Percentiles rank a stretch among this genome's conserved stretches.
Evolutionary conservation across 2,113 vertebrate species (phyloP).

Genomic region (Stercorarius parasiticus): DNA sequence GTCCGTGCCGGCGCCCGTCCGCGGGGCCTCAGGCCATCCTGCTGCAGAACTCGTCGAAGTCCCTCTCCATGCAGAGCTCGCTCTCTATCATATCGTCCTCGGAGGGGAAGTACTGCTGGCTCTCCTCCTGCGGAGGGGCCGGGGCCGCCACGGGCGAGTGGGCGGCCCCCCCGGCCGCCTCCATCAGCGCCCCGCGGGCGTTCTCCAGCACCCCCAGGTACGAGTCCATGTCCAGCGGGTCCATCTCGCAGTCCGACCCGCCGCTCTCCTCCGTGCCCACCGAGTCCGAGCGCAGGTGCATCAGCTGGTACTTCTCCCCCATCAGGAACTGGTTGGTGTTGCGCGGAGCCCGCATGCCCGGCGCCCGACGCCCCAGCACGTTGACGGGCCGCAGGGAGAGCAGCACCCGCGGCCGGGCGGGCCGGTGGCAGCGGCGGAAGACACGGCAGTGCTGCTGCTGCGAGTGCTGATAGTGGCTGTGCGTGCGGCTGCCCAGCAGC

Average conservation of each 20-base stretch:
- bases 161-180: constrained; percentile 55
- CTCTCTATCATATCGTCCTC: constrained; percentile 85
- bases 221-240: constrained; percentile 87
- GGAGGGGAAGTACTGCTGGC: constrained; percentile 87
- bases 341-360: constrained; percentile 85
- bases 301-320: constrained; percentile 87
- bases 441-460: background rate
- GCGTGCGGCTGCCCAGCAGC: constrained; percentile 34
- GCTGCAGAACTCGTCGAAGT: constrained; percentile 87
- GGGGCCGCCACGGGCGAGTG: background rate
- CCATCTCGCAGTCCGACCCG: constrained; percentile 82
- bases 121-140: constrained; percentile 75
- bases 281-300: constrained; percentile 86
- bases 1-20: background rate
- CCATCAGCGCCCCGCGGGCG: constrained; percentile 82
- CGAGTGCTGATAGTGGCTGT: constrained; percentile 7
- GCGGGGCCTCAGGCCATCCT: constrained; percentile 59
- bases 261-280: constrained; percentile 85
- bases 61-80: constrained; percentile 86
- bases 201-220: constrained; percentile 87
- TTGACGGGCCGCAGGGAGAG: constrained; percentile 82
- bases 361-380: constrained; percentile 76
- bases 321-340: constrained; percentile 92
- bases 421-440: constrained; percentile 26
- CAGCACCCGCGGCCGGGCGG: constrained; percentile 27